Conservation (phyloP, 2,113 vertebrate species). For the Nothocercus julius region DNA sequence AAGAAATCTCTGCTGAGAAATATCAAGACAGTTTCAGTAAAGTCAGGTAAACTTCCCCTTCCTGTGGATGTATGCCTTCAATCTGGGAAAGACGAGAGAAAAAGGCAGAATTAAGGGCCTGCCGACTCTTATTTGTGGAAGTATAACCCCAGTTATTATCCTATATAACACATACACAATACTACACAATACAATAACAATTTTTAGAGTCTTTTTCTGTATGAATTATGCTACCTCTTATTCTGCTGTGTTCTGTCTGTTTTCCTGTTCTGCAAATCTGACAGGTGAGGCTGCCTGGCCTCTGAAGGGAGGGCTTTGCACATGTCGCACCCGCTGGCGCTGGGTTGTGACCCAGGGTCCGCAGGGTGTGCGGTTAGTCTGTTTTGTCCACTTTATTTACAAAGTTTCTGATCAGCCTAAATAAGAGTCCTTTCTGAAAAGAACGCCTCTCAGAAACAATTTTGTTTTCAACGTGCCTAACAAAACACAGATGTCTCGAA, state of each 20-base stretch:
- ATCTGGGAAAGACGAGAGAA: not conserved
- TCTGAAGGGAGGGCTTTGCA: not conserved
- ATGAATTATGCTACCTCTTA: not conserved
- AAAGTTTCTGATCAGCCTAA: not conserved
- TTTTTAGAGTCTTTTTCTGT: not conserved
- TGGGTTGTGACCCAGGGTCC: accelerated
- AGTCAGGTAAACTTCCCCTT: constrained; percentile 38
- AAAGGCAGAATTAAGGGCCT: not conserved
- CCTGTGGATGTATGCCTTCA: not conserved
- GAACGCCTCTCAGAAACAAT: not conserved
- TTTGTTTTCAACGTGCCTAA: not conserved
- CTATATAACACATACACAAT: not conserved
- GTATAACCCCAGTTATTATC: not conserved
- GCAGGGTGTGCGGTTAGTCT: accelerated
- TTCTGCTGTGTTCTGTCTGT: not conserved
- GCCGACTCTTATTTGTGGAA: not conserved
- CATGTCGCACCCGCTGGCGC: accelerated
- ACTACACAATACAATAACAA: not conserved
- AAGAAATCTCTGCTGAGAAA: accelerated
- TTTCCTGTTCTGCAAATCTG: not conserved
- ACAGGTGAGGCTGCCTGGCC: not conserved
- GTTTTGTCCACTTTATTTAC: not conserved
- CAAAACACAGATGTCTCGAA: not conserved
- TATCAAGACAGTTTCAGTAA: accelerated
- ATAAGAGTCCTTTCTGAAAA: not conserved